Percentiles rank a stretch among this genome's conserved stretches.
Conservation (phyloP, 1,140 invertebrate genomes). For the Orius insidiosus region DNA sequence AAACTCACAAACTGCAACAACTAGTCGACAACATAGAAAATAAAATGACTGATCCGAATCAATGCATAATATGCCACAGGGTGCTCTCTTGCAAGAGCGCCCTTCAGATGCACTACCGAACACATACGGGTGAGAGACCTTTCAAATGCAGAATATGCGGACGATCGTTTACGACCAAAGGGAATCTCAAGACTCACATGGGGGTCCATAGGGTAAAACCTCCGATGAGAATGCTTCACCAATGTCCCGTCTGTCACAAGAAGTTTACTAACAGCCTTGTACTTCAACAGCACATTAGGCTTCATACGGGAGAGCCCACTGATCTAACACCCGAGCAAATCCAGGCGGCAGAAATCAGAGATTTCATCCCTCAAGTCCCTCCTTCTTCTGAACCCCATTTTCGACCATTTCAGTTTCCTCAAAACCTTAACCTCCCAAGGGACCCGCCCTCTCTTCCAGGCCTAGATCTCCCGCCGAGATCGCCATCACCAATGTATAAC, state of each 20-base stretch:
- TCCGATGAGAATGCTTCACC: constrained; percentile 80
- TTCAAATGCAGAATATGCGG: constrained; percentile 95
- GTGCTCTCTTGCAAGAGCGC: constrained; percentile 96
- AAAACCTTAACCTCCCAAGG: constrained; percentile 27
- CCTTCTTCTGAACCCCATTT: constrained; percentile 22
- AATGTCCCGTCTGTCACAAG: constrained; percentile 97
- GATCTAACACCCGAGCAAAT: constrained; percentile 75
- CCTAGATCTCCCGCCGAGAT: constrained; percentile 29
- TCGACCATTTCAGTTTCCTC: constrained; percentile 30
- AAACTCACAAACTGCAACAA: constrained; percentile 86
- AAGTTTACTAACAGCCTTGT: constrained; percentile 90
- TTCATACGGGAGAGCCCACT: constrained; percentile 80
- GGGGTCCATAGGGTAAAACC: constrained; percentile 90
- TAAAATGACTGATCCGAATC: constrained; percentile 89
- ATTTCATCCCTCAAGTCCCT: constrained; percentile 39
- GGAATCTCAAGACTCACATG: constrained; percentile 98
- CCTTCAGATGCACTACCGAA: constrained; percentile 96
- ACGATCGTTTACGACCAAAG: constrained; percentile 94
- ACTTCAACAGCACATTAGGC: constrained; percentile 83
- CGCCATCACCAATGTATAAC: constrained; percentile 19
- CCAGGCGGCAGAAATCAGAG: constrained; percentile 61
- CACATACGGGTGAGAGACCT: constrained; percentile 87
- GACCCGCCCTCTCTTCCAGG: constrained; percentile 39
- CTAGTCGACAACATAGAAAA: constrained; percentile 93
- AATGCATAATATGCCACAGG: constrained; percentile 92